Evolutionary conservation across 2,888 invertebrate species (phyloP), one percentile per base, ranked within the genome.

Genomic region (Pocota personata): DNA sequence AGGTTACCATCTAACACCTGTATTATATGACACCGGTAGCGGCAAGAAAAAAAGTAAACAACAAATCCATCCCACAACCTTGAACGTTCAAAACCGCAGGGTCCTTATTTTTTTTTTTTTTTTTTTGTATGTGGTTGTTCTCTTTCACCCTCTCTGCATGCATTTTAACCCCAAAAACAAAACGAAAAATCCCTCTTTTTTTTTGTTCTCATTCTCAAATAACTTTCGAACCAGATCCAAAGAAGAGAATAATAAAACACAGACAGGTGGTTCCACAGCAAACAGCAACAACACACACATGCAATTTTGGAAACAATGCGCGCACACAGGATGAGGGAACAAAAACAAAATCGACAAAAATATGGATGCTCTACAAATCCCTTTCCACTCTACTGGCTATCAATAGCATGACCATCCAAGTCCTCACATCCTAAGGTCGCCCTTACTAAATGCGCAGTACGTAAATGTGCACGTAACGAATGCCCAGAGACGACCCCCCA

Each of bases 261-360:
- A 80, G 84, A 84, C 84, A 84, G 84, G 84, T 84, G 84, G 80
- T 80, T 80, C 52, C 7, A 58, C 50, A 40, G 67, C 52, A 60
- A 83, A 77, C 43, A 82, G 50, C 37, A 58, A 35, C 50, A 55
- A 35, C 4, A 12, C 16, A 58, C 24, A 27, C 64, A 77, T 52
- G 50, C 27, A 50, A 64, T 69, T 83, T 75, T 50, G 30, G 76
- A 58, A 75, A 69, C 50, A 79, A 67, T 32, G 12, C 48, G 60
- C 40, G 37, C 57, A 60, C 37, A 60, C 30, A 69, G 48, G 40
- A 55, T 58, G 57, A 21, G 37, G 37, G 69, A 52, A 72, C 16
- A 37, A 72, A 79, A 58, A 73, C 57, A 60, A 72, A 72, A 66
- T 40, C 19, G 27, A 24, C 58, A 79, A 40, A 24, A 69, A 27